Evolutionary conservation across 1,140 invertebrate genomes (phyloP).

Genomic region (Hycleus cichorii): DNA sequence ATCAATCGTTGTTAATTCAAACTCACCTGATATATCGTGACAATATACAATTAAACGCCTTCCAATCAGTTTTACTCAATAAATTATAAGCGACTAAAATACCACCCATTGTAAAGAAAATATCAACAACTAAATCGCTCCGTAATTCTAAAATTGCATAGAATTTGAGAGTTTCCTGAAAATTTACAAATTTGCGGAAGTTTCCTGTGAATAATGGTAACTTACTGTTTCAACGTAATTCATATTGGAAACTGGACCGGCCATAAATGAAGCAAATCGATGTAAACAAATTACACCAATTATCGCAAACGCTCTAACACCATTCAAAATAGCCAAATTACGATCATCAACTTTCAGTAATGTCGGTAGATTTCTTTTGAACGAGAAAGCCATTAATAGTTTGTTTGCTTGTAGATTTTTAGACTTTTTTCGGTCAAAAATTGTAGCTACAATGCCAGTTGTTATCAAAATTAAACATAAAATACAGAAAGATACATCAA

Average conservation of each 20-base stretch:
- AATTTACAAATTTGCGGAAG: neutral
- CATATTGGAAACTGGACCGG: slow-evolving; percentile 47
- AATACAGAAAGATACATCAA: slow-evolving; percentile 41
- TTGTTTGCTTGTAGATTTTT: no score
- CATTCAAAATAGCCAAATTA: slow-evolving; percentile 45
- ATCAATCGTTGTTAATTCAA: no score
- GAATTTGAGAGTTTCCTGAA: slow-evolving; percentile 34
- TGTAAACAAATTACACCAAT: slow-evolving; percentile 46
- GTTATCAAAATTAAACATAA: no score
- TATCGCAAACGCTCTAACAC: slow-evolving; percentile 46
- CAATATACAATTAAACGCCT: slow-evolving; percentile 29
- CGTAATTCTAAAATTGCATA: slow-evolving; percentile 45
- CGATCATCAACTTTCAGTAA: slow-evolving; percentile 37
- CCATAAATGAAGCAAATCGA: slow-evolving; percentile 44
- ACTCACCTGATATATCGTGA: slow-evolving; percentile 48
- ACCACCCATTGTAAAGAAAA: slow-evolving; percentile 57
- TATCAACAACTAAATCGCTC: slow-evolving; percentile 55
- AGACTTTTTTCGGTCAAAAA: no score
- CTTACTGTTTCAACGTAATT: slow-evolving; percentile 44
- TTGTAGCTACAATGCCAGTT: no score
- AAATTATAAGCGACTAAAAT: slow-evolving; percentile 46
- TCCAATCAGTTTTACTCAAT: neutral
- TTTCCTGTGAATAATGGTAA: neutral
- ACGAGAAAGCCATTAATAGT: slow-evolving; percentile 35
- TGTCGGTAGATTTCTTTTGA: slow-evolving; percentile 22